A percentile compares a stretch with the other conserved stretches of the same genome.
Evolutionary conservation across 2,797 vertebrate species (phyloP).

Genomic region (Synaphobranchus kaupii): DNA sequence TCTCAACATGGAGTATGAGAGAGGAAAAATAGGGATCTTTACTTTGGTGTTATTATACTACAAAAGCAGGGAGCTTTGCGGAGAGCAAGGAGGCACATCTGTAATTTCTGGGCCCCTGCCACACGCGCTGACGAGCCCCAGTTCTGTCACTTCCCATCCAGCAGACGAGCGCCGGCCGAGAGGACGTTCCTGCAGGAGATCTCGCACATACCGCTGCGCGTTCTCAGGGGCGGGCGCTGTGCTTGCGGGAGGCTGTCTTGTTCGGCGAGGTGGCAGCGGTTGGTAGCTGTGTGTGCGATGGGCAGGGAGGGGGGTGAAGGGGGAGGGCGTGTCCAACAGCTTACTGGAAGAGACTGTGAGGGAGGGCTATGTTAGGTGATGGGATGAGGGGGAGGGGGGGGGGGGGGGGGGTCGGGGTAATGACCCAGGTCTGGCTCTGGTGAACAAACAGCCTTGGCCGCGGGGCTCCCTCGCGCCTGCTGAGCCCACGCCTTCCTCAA

Average conservation of each 20-base stretch:
- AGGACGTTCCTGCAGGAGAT: constrained; percentile 39
- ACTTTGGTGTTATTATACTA: constrained; percentile 32
- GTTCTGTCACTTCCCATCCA: constrained; percentile 66
- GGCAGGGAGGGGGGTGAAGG: background rate
- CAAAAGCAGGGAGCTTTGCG: constrained; percentile 31
- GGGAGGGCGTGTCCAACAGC: background rate
- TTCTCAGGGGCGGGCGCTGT: background rate
- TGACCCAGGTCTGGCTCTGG: constrained; percentile 20
- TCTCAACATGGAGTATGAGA: constrained; percentile 13
- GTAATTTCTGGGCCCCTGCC: constrained; percentile 26
- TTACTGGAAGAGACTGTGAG: background rate
- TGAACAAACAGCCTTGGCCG: background rate
- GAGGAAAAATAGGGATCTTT: constrained; percentile 29
- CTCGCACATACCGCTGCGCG: constrained; percentile 20
- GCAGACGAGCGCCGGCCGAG: constrained; percentile 1
- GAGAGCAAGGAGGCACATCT: constrained; percentile 34
- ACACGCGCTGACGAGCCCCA: constrained; percentile 51
- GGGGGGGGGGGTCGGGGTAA: constrained; percentile 52
- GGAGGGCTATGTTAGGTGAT: constrained; percentile 8
- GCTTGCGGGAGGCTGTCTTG: background rate
- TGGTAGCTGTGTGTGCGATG: background rate
- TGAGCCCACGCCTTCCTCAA: constrained; percentile 46
- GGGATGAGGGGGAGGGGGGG: constrained; percentile 50
- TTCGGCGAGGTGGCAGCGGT: background rate
- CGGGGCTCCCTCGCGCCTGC: constrained; percentile 43